phyloP scores from a whole-genome alignment of 2,797 vertebrate species.

The Mormyrops boulengeri region DNA sequence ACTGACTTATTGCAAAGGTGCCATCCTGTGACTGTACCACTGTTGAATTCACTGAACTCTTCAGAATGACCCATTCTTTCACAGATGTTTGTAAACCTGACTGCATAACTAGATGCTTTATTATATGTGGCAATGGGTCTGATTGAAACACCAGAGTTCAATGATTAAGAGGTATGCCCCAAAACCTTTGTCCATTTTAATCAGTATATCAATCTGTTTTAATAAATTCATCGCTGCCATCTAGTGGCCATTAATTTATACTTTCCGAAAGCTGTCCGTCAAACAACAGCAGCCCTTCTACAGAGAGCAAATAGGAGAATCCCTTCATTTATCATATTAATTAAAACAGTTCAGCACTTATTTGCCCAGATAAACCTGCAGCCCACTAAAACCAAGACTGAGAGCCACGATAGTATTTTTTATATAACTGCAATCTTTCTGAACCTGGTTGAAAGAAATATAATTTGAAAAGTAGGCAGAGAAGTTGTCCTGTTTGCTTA shows the following conservation, averaged over 20 bases:
- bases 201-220: background rate
- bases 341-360: background rate
- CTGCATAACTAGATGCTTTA: background rate
- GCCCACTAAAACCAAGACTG: background rate
- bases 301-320: background rate
- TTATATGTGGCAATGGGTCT: background rate
- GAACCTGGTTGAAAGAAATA: background rate
- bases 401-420: background rate
- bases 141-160: background rate
- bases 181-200: background rate
- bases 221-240: slow-evolving; percentile 57
- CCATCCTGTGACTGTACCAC: background rate
- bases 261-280: background rate
- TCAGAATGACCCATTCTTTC: background rate
- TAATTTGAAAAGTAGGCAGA: background rate
- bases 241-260: slow-evolving; percentile 54
- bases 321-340: background rate
- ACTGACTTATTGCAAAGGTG: background rate
- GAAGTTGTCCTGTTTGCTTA: background rate
- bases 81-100: background rate
- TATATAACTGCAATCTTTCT: background rate
- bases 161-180: background rate
- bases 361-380: background rate
- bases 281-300: background rate
- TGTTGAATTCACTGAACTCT: background rate